Percentiles rank a stretch among this genome's conserved stretches.
Conservation (phyloP, 2,888 invertebrate species). For the Drosophila lacicola region DNA sequence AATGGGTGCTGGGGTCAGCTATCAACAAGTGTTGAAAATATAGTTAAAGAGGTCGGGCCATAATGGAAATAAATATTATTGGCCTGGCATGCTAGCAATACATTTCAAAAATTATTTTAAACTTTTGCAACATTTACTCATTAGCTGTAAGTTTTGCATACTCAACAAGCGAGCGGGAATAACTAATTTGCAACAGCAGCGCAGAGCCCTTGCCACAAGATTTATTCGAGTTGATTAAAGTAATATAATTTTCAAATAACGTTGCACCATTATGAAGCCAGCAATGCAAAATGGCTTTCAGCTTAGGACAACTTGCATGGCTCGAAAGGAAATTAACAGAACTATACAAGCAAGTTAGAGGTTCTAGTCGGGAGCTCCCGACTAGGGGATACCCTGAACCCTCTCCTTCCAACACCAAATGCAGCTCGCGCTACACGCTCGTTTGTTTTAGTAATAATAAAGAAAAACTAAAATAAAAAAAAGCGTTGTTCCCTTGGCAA, state of each 20-base stretch:
- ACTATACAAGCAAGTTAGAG: constrained; percentile 13
- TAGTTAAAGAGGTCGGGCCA: constrained; percentile 45
- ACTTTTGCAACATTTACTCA: constrained; percentile 78
- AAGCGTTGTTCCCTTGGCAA: too few species aligned
- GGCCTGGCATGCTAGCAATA: constrained; percentile 26
- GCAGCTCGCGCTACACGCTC: too few species aligned
- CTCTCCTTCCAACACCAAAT: too few species aligned
- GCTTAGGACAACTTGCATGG: constrained; percentile 21
- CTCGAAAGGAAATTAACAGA: constrained; percentile 10
- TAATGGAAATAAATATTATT: constrained; percentile 61
- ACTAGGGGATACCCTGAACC: too few species aligned
- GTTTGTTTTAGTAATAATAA: too few species aligned
- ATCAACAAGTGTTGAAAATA: constrained; percentile 54
- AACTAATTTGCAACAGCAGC: constrained; percentile 64
- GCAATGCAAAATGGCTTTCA: constrained; percentile 55
- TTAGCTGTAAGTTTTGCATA: constrained; percentile 65
- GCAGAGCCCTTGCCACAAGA: constrained; percentile 49
- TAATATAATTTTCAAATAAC: constrained; percentile 74
- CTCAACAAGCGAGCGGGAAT: constrained; percentile 57
- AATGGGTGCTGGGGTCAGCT: constrained; percentile 11
- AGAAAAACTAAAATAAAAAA: too few species aligned
- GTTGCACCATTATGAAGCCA: constrained; percentile 28
- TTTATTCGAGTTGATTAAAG: constrained; percentile 74
- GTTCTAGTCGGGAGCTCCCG: too few species aligned
- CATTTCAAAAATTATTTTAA: constrained; percentile 76